Base-by-base conservation (phyloP, 2,888 invertebrate species). In the Epistrophe grossulariae region DNA sequence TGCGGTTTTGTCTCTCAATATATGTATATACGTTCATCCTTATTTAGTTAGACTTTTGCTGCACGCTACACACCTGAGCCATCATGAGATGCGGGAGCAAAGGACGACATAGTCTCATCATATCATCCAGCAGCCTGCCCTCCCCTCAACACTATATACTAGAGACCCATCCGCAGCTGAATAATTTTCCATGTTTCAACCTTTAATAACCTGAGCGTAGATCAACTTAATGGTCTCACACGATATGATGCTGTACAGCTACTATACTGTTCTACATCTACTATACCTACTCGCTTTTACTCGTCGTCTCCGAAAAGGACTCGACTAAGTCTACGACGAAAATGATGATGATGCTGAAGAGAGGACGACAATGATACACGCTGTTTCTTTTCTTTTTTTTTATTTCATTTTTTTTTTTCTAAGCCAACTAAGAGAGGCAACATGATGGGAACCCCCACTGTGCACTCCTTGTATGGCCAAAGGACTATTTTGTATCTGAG, bases 101-200 rank as follows among this genome's bases (percentile, higher is more conserved):
- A 79, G 71, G 74, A 82, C 82, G 17, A 59, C 71, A 76, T 45
- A 38, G 73, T 62, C 62, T 64, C 57, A n/a, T n/a, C 24, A 24
- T 24, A 64, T 38, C 59, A 66, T 52, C 43, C 45, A 68, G 19
- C 13, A 24, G 24, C 24, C 24, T n/a, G n/a, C 24, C 24, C 24
- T 24, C 24, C 24, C n/a, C n/a, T n/a, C n/a, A n/a, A n/a, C n/a
- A n/a, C n/a, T 55, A 7, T 11, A 74, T 40, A 40, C 45, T 57
- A 64, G 24, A 76, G 79, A 76, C 79, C 79, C 79, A 66, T 24
- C 24, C 3, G 24, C 1, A 79, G 79, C 71, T 71, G 83, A 83
- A 87, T 79, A 79, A 79, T 82, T 79, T 87, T 79, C 45, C 82
- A 82, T 87, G 85, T 87, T 87, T 87, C 85, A 87, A 87, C 83